These are phyloP conservation scores for Dysdera silvatica DNA, from an alignment of 1,140 invertebrate species.

Conservation along the genomic window DNA sequence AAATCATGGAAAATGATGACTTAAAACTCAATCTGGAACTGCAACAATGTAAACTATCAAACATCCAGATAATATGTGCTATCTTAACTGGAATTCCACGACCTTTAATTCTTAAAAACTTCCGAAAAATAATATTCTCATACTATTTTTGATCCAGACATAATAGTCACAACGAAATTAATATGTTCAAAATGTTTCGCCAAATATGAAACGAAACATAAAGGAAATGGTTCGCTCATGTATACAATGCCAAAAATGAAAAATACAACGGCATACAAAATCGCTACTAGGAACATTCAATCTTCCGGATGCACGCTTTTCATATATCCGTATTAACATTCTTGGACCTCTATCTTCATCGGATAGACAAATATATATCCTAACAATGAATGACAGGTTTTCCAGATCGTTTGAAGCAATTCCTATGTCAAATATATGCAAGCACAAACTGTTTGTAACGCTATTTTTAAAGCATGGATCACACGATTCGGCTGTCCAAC, in stretches of 20 bases:
- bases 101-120: no score
- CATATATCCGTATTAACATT: conserved; percentile 25
- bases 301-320: conserved; percentile 1
- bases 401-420: conserved; percentile 44
- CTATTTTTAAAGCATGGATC: conserved; percentile 39
- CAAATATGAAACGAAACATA: conserved; percentile 36
- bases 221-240: conserved; percentile 25
- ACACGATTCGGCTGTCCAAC: conserved; percentile 37
- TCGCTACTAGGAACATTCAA: conserved; percentile 31
- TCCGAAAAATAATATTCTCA: no score
- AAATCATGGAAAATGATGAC: no score
- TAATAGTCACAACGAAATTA: conserved; percentile 34
- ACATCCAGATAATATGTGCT: no score
- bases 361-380: conserved; percentile 17
- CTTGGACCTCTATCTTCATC: conserved; percentile 39
- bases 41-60: no score
- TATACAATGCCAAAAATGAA: conserved; percentile 31
- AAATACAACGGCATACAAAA: conserved; percentile 29
- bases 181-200: conserved; percentile 45
- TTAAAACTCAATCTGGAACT: conserved; percentile 36
- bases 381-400: conserved; percentile 46
- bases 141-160: conserved; percentile 35
- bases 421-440: conserved; percentile 35
- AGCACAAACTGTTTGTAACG: conserved; percentile 36
- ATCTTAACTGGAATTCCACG: no score